Percentiles rank a stretch among this genome's conserved stretches.
These are phyloP conservation scores for Phortica magna DNA, from an alignment of 2,888 invertebrate species.

Conservation along the genomic window DNA sequence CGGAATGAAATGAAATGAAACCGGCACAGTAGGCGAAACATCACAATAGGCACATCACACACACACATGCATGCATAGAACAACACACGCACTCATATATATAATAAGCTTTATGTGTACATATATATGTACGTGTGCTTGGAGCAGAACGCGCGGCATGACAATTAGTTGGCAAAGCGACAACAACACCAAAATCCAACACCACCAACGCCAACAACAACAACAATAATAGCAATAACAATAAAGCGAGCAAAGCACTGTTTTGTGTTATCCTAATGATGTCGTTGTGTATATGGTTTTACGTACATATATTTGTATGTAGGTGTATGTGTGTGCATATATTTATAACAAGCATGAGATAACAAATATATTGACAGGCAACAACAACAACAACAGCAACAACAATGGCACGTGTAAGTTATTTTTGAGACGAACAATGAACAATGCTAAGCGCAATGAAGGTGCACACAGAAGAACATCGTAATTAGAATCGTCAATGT, in stretches of 20 bases:
- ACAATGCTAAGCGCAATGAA: not conserved
- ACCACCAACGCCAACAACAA: conserved; percentile 57
- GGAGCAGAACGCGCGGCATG: conserved; percentile 56
- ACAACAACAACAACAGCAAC: conserved; percentile 7
- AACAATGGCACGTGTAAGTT: conserved; percentile 5
- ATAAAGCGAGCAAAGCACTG: conserved; percentile 47
- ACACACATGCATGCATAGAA: no score
- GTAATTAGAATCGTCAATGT: conserved; percentile 5
- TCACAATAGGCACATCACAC: no score
- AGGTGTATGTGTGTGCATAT: conserved; percentile 30
- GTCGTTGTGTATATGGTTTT: not conserved
- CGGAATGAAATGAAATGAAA: not conserved
- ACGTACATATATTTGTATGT: not conserved
- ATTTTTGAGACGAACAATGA: not conserved
- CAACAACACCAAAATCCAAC: conserved; percentile 49
- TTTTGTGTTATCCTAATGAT: conserved; percentile 8
- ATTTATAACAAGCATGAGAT: conserved; percentile 41
- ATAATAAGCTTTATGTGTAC: no score
- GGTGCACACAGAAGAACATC: not conserved
- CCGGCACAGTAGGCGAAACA: not conserved
- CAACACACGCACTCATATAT: no score
- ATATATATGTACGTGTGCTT: no score
- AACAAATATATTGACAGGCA: conserved; percentile 26
- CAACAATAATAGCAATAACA: conserved; percentile 64
- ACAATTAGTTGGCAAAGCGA: conserved; percentile 70